Evolutionary conservation across 1,140 invertebrate species (phyloP), one percentile per base, ranked within the genome.

Genomic region (Anastrepha obliqua): DNA sequence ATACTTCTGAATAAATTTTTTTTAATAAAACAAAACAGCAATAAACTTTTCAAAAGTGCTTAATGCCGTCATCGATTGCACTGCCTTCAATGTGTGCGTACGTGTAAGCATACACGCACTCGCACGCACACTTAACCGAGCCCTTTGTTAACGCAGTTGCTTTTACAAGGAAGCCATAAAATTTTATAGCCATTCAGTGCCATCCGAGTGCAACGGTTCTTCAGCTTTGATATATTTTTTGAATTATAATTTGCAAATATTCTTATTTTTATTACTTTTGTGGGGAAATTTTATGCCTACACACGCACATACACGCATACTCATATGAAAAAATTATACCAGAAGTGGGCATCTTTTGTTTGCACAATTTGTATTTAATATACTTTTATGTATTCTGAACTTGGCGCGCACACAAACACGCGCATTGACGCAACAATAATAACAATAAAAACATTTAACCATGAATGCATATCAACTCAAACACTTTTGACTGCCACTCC

Each of bases 321-420:
- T 11, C 3, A 8, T 4, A 4, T 42, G 13, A 6, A 3, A 55
- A 55, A 17, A 13, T 42, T n/a, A 55, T 81, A 11, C 17, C 51
- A 81, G 20, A 55, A 81, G 55, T 58, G n/a, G 74, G n/a, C 74
- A 51, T 8, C 74, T 55, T 81, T 81, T 51, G 74, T 55, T 81
- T 1, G 47, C 74, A 81, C 44, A 81, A 81, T 55, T 81, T 81
- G 47, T 81, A 20, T 81, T 81, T 81, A 81, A 81, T 81, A n/a
- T 81, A 81, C 74, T 55, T 29, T 81, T 58, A 55, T 81, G 42
- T 20, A 55, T 81, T 42, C 60, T 62, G 60, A 15, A 17, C 20
- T 81, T 81, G 51, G 74, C 55, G 9, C 44, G 74, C n/a, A 7
- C 74, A 55, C 74, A 55, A n/a, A 55, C 74, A 81, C 17, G 47